Conservation (phyloP, 2,113 vertebrate genomes). For the Nestor notabilis region DNA sequence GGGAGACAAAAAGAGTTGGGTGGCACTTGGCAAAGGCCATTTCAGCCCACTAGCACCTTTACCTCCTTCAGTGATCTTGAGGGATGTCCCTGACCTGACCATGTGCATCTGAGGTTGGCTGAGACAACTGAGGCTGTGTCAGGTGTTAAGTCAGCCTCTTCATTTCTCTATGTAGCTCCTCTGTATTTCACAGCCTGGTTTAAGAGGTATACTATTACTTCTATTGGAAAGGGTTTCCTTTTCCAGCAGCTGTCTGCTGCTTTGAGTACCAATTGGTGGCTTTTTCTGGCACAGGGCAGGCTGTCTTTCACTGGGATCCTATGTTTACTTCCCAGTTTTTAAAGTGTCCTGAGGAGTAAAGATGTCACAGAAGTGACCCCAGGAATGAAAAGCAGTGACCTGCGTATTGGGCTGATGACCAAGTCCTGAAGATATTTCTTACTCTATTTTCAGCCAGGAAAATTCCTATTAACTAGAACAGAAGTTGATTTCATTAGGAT, state of each 20-base stretch:
- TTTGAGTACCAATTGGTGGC: background rate
- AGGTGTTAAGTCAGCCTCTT: background rate
- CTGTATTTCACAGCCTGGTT: background rate
- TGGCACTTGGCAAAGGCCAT: background rate
- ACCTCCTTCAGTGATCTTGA: background rate
- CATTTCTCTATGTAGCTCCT: background rate
- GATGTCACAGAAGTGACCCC: background rate
- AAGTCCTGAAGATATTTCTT: background rate
- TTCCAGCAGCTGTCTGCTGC: background rate
- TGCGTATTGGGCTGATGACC: background rate
- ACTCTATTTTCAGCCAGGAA: background rate
- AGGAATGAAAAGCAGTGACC: background rate
- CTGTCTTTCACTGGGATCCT: background rate
- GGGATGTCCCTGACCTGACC: background rate
- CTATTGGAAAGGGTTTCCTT: background rate
- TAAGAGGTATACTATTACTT: background rate
- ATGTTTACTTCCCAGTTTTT: background rate
- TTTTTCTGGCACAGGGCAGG: background rate
- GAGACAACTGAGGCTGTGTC: background rate
- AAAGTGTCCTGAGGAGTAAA: background rate
- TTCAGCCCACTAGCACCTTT: background rate
- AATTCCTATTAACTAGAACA: background rate
- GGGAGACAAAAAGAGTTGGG: background rate
- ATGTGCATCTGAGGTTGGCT: background rate
- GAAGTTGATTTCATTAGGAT: background rate